These are phyloP conservation scores for Drosophila paracracens DNA, from an alignment of 2,888 invertebrate genomes.

Conservation along the genomic window DNA sequence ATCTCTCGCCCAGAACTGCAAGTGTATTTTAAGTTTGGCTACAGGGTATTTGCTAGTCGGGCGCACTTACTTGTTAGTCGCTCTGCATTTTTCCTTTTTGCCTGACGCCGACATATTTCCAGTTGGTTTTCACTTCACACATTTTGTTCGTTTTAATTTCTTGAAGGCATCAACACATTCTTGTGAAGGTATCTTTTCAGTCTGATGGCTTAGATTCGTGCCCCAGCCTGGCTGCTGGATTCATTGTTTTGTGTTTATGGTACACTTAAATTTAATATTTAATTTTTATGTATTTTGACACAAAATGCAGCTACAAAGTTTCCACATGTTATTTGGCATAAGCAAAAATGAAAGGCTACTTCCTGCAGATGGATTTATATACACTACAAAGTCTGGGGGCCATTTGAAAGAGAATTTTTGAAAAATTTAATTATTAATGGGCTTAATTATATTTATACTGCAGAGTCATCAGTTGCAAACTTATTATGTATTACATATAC, in stretches of 20 bases:
- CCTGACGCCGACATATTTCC: slow-evolving; percentile 27
- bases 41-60: not conserved
- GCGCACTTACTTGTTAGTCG: not conserved
- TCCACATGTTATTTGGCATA: slow-evolving; percentile 23
- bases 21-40: not conserved
- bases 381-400: not conserved
- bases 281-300: slow-evolving; percentile 76
- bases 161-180: slow-evolving; percentile 40
- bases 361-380: not conserved
- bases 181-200: slow-evolving; percentile 26
- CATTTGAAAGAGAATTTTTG: not conserved
- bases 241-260: slow-evolving; percentile 72
- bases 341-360: not conserved
- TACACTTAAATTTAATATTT: slow-evolving; percentile 82
- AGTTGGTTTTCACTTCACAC: slow-evolving; percentile 2
- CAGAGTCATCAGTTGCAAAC: not conserved
- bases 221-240: slow-evolving; percentile 30
- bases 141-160: slow-evolving; percentile 29
- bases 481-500: not conserved
- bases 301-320: slow-evolving; percentile 26
- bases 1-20: not conserved
- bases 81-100: slow-evolving; percentile 17
- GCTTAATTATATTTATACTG: not conserved
- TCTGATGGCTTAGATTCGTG: slow-evolving; percentile 8
- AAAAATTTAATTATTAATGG: not conserved